Conservation (phyloP, 2,113 vertebrate genomes). For the Anoura caudifer region DNA sequence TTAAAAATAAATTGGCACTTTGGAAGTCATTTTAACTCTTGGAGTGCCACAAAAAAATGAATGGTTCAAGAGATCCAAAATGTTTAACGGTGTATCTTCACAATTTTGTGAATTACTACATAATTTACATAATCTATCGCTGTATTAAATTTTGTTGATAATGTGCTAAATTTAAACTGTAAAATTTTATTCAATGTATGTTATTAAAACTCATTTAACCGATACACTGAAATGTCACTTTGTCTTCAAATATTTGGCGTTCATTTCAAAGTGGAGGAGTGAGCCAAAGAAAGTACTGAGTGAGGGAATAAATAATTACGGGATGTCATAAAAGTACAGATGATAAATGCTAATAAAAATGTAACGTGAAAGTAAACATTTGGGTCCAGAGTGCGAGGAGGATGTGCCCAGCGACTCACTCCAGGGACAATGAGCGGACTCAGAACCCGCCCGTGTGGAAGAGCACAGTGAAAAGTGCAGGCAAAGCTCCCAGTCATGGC, state of each 20-base stretch:
- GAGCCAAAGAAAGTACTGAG: background rate
- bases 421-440: background rate
- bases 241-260: background rate
- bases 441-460: background rate
- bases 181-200: background rate
- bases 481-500: background rate
- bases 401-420: background rate
- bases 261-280: background rate
- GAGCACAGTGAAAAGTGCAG: rapidly evolving
- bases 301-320: background rate
- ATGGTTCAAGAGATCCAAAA: background rate
- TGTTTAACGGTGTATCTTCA: background rate
- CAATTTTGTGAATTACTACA: background rate
- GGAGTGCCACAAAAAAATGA: background rate
- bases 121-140: background rate
- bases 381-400: background rate
- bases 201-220: background rate
- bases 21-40: background rate
- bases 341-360: background rate
- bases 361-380: background rate
- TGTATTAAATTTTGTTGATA: background rate
- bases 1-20: background rate
- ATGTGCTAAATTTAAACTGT: background rate
- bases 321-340: background rate
- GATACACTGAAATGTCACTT: background rate